Evolutionary conservation across 2,888 invertebrate genomes (phyloP), one percentile per base, ranked within the genome.

Genomic region (Tenthredo amoena): DNA sequence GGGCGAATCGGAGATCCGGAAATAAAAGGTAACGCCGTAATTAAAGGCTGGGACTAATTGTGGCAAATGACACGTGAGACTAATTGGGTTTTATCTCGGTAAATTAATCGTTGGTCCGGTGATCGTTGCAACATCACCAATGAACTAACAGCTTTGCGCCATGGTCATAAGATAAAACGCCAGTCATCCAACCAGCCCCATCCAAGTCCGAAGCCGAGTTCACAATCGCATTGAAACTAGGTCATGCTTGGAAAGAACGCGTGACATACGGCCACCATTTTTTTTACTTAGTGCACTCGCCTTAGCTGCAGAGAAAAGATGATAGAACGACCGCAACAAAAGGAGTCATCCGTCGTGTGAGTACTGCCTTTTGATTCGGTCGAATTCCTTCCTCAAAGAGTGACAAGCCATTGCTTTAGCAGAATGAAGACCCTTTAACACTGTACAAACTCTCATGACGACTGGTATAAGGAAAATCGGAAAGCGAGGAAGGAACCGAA

Each of bases 21-120:
- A 58, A 85, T 65, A 85, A 77, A 85, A 77, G 58, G 77, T 50
- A 85, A 74, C 65, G 77, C 83, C 68, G 71, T 37, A 85, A 88
- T 88, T 86, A 84, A 55, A 62, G 86, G 84, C 84, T 88, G 88
- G 86, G 87, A 88, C 90, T 90, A 91, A 91, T 91, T 90, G 90
- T 89, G 88, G 89, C 88, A 90, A 88, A 89, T 89, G 90, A 90
- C 90, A 90, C 88, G 88, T 88, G 87, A 87, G 89, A 91, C 90
- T 91, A 91, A 91, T 91, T 91, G 90, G 89, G 89, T 90, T 91
- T 91, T 91, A 91, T 91, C 90, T 91, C 88, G 87, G 90, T 91
- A 90, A 91, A 91, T 91, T 91, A 91, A 91, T 91, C 89, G 90
- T 88, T 85, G 87, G 88, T 86, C 86, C 87, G 86, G 86, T 86